phyloP scores from a whole-genome alignment of 2,113 vertebrate genomes.

The Corvus cornix region DNA sequence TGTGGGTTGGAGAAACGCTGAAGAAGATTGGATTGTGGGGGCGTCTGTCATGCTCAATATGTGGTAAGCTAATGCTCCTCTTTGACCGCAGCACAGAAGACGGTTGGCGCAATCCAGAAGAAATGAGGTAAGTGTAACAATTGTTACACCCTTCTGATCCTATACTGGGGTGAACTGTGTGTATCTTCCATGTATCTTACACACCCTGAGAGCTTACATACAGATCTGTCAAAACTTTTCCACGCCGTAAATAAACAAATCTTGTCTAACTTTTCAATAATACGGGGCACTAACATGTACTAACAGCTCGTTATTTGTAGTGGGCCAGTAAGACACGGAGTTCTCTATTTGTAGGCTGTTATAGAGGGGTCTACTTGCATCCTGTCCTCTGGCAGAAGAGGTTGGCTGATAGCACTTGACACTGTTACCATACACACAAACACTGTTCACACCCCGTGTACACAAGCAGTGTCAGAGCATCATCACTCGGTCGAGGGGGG shows the following conservation, averaged over 20 bases:
- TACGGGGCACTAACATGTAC: accelerated
- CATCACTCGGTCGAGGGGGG: accelerated
- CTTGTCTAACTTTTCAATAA: not conserved
- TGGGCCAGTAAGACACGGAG: not conserved
- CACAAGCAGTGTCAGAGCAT: not conserved
- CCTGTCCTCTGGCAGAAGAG: not conserved
- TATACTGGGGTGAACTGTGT: not conserved
- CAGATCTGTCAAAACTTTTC: not conserved
- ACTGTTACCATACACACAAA: not conserved
- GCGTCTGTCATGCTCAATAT: not conserved
- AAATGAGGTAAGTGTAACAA: not conserved
- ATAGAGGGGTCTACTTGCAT: not conserved
- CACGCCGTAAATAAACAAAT: not conserved
- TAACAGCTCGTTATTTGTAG: not conserved
- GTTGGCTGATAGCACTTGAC: not conserved
- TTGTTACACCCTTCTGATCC: not conserved
- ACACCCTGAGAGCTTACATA: not conserved
- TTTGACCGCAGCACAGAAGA: not conserved
- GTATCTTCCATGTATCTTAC: too few relatives aligned
- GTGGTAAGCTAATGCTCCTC: not conserved
- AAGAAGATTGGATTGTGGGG: not conserved
- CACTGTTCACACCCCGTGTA: not conserved
- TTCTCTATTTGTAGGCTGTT: not conserved
- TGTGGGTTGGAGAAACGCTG: not conserved
- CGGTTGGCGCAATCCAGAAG: not conserved